These are phyloP conservation scores for Terrapene triunguis DNA, from an alignment of 2,113 vertebrate species.

Conservation along the genomic window DNA sequence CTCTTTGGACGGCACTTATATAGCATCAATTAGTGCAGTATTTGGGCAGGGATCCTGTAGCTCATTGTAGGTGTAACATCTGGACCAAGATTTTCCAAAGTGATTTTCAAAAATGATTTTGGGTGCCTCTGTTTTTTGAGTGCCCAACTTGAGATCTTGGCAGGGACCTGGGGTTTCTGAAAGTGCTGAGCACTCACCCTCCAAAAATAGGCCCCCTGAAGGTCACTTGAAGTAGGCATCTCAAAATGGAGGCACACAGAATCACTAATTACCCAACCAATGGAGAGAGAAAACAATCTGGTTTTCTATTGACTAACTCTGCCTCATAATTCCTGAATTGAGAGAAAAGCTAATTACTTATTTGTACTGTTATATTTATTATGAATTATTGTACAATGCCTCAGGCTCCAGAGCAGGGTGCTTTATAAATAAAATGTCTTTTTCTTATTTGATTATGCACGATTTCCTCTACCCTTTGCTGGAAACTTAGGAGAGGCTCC, in stretches of 20 bases:
- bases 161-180: background rate
- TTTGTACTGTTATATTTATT: conserved; percentile 7
- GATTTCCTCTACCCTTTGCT: background rate
- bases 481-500: background rate
- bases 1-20: background rate
- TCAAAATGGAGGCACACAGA: background rate
- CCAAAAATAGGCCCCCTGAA: background rate
- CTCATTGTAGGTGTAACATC: fast-evolving
- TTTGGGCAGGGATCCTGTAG: background rate
- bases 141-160: background rate
- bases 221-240: fast-evolving
- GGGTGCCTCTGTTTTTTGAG: background rate
- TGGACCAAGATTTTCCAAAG: background rate
- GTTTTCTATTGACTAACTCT: background rate
- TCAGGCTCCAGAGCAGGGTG: background rate
- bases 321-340: background rate
- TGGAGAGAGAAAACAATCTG: background rate
- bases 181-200: background rate
- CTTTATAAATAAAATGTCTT: background rate
- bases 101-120: background rate
- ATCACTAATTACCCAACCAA: fast-evolving
- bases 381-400: background rate
- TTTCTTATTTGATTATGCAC: background rate
- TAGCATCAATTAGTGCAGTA: background rate
- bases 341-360: conserved; percentile 15